phyloP scores from a whole-genome alignment of 2,113 vertebrate species.

The Hippocampus comes region DNA sequence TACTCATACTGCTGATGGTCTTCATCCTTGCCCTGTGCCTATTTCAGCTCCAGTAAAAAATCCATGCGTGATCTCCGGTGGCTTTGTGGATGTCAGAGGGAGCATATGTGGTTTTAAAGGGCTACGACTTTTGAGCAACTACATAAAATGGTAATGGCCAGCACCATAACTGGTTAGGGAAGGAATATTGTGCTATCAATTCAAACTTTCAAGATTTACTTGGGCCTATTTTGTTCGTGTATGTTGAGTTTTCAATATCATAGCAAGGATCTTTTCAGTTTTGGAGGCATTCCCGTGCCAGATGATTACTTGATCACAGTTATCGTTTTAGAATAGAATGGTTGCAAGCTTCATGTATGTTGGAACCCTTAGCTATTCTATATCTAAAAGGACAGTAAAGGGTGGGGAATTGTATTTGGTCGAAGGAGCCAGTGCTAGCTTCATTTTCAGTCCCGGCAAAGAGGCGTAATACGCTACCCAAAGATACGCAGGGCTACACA shows the following conservation, averaged over 20 bases:
- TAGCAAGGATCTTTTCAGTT: neutral
- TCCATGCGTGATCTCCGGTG: conserved; percentile 46
- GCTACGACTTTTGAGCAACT: conserved; percentile 37
- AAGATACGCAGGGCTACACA: no score
- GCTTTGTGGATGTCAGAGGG: conserved; percentile 39
- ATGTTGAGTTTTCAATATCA: conserved; percentile 21
- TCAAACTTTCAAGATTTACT: conserved; percentile 37
- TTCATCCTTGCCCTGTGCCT: conserved; percentile 34
- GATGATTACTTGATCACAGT: neutral
- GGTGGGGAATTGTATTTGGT: no score
- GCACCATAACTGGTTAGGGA: conserved; percentile 24
- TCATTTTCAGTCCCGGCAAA: no score
- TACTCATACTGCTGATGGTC: conserved; percentile 44
- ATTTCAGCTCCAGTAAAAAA: conserved; percentile 39
- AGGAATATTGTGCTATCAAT: conserved; percentile 29
- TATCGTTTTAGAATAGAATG: neutral
- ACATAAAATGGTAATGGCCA: conserved; percentile 53
- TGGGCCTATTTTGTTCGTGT: conserved; percentile 27
- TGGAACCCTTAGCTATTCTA: neutral
- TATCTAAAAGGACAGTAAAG: neutral
- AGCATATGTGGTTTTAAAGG: conserved; percentile 49
- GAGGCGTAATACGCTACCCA: no score
- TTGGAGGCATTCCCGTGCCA: neutral
- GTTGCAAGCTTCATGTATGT: neutral
- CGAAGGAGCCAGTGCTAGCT: no score